Base-by-base conservation (phyloP, 37 sponge, comb jelly and placozoan species). In the Beroe forskalii region DNA sequence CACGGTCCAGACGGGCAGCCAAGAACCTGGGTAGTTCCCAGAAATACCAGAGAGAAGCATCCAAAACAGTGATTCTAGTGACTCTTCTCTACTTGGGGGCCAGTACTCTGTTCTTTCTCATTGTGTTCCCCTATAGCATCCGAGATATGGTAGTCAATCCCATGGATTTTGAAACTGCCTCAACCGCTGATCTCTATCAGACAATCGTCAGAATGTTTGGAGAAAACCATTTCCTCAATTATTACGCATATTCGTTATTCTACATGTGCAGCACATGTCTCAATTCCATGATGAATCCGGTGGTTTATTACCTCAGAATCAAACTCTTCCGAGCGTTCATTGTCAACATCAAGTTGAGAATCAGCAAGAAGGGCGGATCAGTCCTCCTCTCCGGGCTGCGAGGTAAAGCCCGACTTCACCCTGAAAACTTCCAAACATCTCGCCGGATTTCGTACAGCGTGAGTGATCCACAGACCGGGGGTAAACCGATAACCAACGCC, bases 21-120 rank as follows among this genome's bases (percentile, higher is more conserved):
- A 37, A 12, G 24, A 80, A 12, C 3, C 4, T 80, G 3, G 35
- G 35, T 14, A 80, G 55, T 4, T 80, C 86, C 3, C 35, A 35
- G 8, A 44, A 43, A 37, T 37, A 37, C 8, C 86, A 80, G 55
- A 23, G 55, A 9, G 86, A 80, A 80, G 86, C 86, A 43, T 32
- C 86, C 30, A 38, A 38, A 6, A 80, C 86, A 9, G 86, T 80
- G 38, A 44, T 80, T 1, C 19, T 80, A 1, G 86, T 80, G 40
- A 80, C 86, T 17, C 17, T 23, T n/a, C 44, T 80, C 55, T 80
- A 80, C 27, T 22, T 80, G 6, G 55, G 55, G 6, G 6, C 55
- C 55, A 48, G 55, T 48, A 48, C 55, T 12, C 55, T 48, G 12
- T 48, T 48, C 12, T 48, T 48, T 12, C 55, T 48, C 12, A 48